Conservation (phyloP, 1,140 invertebrate species). For the Temnothorax longispinosus region DNA sequence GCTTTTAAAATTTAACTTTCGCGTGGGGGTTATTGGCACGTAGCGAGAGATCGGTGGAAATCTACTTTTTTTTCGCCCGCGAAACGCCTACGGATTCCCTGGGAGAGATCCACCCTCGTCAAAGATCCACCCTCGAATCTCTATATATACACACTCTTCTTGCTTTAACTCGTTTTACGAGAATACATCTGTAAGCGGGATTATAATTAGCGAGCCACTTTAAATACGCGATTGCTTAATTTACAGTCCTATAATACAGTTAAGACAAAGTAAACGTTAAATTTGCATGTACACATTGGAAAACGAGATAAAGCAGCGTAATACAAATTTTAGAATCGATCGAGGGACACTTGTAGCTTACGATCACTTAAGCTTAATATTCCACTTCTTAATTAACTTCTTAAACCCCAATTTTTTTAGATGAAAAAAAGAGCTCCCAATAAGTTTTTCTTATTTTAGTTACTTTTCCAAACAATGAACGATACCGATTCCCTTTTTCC, state of each 20-base stretch:
- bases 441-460: background rate
- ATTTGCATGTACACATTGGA: background rate
- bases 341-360: background rate
- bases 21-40: conserved; percentile 61
- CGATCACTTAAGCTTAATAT: background rate
- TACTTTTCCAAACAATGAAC: background rate
- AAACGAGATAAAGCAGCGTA: background rate
- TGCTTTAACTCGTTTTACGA: conserved; percentile 14
- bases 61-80: conserved; percentile 40
- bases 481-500: background rate
- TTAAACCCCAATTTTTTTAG: background rate
- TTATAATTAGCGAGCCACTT: background rate
- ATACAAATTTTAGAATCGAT: background rate
- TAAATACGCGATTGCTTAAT: background rate
- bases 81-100: conserved; percentile 27
- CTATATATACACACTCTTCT: background rate
- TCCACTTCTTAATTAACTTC: background rate
- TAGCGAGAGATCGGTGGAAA: conserved; percentile 59
- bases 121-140: conserved; percentile 16
- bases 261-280: conserved; percentile 3
- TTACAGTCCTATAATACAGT: background rate
- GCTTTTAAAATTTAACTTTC: conserved; percentile 75
- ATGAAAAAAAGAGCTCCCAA: background rate
- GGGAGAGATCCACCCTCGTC: conserved; percentile 21
- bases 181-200: conserved; percentile 1